Evolutionary conservation across 2,888 invertebrate genomes (phyloP).

Genomic region (Pollenia angustigena): DNA sequence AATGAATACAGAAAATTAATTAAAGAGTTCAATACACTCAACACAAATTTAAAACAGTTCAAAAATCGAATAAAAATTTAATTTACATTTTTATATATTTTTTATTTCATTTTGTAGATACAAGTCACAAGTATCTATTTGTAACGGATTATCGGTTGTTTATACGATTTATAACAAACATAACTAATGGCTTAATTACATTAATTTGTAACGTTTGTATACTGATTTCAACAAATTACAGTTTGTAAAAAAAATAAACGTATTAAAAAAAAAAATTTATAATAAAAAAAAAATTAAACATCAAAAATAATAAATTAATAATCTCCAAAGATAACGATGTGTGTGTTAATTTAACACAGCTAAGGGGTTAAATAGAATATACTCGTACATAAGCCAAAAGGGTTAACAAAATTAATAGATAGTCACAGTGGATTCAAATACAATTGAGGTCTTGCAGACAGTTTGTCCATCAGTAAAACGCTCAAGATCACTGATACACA

Average conservation of each 20-base stretch:
- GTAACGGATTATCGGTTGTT: slow-evolving; percentile 48
- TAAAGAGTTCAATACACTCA: slow-evolving; percentile 48
- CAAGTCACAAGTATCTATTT: not conserved
- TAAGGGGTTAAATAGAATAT: slow-evolving; percentile 51
- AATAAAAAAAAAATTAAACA: slow-evolving; percentile 29
- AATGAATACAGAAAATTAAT: slow-evolving; percentile 59
- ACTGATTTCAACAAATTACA: slow-evolving; percentile 64
- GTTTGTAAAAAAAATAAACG: not conserved
- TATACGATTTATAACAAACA: slow-evolving; percentile 25
- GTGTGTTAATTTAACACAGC: slow-evolving; percentile 16
- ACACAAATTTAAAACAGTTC: slow-evolving; percentile 43
- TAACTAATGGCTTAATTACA: slow-evolving; percentile 69
- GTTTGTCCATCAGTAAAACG: slow-evolving; percentile 41
- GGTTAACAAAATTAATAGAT: slow-evolving; percentile 69
- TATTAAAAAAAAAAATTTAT: slow-evolving; percentile 2
- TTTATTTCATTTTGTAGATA: not conserved
- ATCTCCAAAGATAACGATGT: slow-evolving; percentile 4
- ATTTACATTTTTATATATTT: slow-evolving; percentile 28
- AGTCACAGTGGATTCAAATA: slow-evolving; percentile 49
- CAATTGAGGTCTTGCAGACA: slow-evolving; percentile 5
- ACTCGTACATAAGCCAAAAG: slow-evolving; percentile 52
- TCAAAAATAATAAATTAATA: slow-evolving; percentile 33
- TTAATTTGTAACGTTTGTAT: slow-evolving; percentile 65
- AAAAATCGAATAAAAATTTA: slow-evolving; percentile 39
- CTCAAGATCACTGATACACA: slow-evolving; percentile 59